Conservation (phyloP, 2,113 vertebrate genomes). For the Bubo scandiacus region DNA sequence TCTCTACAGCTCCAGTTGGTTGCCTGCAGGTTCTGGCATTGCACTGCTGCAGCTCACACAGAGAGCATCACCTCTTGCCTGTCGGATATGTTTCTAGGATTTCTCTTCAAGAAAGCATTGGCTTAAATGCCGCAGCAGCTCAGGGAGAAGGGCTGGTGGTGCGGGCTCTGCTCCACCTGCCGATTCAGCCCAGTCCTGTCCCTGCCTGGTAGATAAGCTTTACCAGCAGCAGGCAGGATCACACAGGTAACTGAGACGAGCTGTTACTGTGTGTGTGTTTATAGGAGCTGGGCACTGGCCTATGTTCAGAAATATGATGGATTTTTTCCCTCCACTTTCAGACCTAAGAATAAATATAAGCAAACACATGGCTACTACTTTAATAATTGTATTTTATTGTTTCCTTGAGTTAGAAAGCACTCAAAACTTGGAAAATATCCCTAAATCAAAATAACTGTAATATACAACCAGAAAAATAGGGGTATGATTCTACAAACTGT, state of each 20-base stretch:
- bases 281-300: background rate
- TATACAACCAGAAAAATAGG: background rate
- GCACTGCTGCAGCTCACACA: background rate
- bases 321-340: background rate
- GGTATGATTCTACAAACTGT: background rate
- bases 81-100: background rate
- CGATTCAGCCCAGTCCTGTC: background rate
- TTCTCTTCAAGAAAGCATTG: background rate
- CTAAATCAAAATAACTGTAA: background rate
- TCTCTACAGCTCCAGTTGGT: background rate
- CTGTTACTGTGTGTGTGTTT: background rate
- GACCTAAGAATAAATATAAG: background rate
- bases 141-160: background rate
- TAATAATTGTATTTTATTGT: constrained; percentile 43
- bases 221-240: background rate
- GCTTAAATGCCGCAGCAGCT: background rate
- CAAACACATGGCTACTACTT: background rate
- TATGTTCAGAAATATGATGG: background rate
- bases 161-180: background rate
- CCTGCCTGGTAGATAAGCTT: background rate
- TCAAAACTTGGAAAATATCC: background rate
- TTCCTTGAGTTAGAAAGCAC: background rate
- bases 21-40: background rate
- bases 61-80: background rate
- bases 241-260: background rate